Conservation (phyloP, 2,113 vertebrate genomes). For the Anhinga rufa region DNA sequence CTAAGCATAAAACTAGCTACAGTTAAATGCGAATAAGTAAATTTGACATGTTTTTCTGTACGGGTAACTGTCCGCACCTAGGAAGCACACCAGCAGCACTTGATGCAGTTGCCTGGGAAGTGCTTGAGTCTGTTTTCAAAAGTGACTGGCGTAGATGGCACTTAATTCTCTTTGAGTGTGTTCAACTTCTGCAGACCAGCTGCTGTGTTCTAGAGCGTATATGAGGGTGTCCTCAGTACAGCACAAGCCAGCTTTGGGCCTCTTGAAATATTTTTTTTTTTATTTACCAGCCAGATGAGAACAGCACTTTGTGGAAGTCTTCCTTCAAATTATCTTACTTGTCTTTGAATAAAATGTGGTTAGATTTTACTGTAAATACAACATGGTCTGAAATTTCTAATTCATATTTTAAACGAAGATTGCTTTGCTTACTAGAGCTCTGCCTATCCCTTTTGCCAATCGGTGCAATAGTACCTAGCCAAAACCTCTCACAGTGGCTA, state of each 20-base stretch:
- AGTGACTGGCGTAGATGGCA: background rate
- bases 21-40: background rate
- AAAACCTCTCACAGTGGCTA: background rate
- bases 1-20: background rate
- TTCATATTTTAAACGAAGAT: background rate
- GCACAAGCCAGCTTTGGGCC: background rate
- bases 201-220: background rate
- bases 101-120: background rate
- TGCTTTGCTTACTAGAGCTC: background rate
- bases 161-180: background rate
- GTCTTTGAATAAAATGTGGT: background rate
- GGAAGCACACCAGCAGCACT: background rate
- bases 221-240: background rate
- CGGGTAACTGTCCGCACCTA: accelerated
- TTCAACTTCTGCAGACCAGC: background rate
- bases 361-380: background rate
- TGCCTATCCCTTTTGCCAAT: background rate
- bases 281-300: background rate
- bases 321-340: background rate
- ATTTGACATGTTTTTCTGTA: background rate
- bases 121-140: background rate
- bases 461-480: background rate
- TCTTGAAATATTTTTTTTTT: background rate
- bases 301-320: background rate
- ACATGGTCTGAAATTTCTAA: background rate